A percentile compares a stretch with the other conserved stretches of the same genome.
phyloP scores from a whole-genome alignment of 2,888 invertebrate genomes.

The Chrysolina oricalcia region DNA sequence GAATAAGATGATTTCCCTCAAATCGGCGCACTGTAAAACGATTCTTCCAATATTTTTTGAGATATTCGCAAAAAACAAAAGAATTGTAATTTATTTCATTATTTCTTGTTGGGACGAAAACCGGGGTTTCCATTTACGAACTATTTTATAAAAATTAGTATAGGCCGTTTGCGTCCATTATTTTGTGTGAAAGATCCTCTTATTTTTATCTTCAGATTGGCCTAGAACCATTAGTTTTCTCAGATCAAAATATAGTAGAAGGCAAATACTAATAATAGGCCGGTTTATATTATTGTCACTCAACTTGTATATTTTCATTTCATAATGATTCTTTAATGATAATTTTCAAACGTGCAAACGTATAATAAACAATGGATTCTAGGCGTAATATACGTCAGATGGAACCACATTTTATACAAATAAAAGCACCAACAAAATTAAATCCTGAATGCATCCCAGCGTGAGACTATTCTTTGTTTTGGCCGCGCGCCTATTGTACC shows the following conservation, averaged over 20 bases:
- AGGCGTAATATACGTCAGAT: constrained; percentile 62
- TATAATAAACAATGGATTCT: constrained; percentile 60
- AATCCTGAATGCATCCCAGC: constrained; percentile 59
- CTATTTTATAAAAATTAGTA: too few species aligned
- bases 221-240: too few species aligned
- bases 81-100: too few species aligned
- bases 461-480: constrained; percentile 57
- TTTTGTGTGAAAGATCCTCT: too few species aligned
- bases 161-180: too few species aligned
- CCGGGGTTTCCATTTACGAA: too few species aligned
- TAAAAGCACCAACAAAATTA: constrained; percentile 64
- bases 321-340: constrained; percentile 21
- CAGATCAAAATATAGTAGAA: not conserved
- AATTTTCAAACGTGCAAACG: constrained; percentile 37
- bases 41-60: too few species aligned
- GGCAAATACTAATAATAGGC: not conserved
- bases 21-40: too few species aligned
- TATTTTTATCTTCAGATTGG: too few species aligned
- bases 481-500: constrained; percentile 60
- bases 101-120: too few species aligned
- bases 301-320: constrained; percentile 5
- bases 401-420: constrained; percentile 59
- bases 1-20: too few species aligned
- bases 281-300: not conserved
- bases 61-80: too few species aligned